Base-by-base conservation (phyloP, 2,888 invertebrate genomes). In the Chesias legatella region DNA sequence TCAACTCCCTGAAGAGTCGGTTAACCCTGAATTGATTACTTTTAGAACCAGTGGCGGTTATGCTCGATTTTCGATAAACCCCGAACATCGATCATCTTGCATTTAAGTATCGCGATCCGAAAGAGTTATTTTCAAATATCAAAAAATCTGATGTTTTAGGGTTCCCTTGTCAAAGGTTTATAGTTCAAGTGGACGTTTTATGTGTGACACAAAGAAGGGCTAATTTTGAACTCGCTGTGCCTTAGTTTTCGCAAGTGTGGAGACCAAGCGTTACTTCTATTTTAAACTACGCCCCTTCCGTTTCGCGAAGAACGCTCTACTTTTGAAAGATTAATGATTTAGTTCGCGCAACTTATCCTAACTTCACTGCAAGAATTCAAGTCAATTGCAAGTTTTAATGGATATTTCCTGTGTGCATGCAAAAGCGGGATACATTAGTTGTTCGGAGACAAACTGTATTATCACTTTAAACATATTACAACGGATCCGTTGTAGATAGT, bases 271-370 rank as follows among this genome's bases (percentile, higher is more conserved):
- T 9, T 17, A 20, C 20, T 30, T 30, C 7, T 30, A 30, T 30
- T 30, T 30, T 17, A n/a, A 17, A 17, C 3, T 17, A 23, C 29
- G 17, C 29, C 23, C 36, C 48, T 42, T 46, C 45, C 32, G 36
- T 35, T 36, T 17, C 10, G 11, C 34, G 48, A 52, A 52, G 52
- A 55, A 47, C 46, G 33, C 28, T 39, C 43, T 46, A 51, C 52
- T 55, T 66, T 60, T 67, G 58, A 68, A 73, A 76, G 79, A 80
- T 81, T 79, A 80, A 82, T 79, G 79, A 77, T 77, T 73, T 70
- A 68, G 67, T 69, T 66, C 64, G 56, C 55, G 51, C 63, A 82
- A 75, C 73, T 75, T 75, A 79, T 75, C 65, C 62, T 52, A 79
- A 81, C 69, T 77, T 68, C 45, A 58, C 56, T 57, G 61, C 58